A percentile compares a stretch with the other conserved stretches of the same genome.
Conservation (phyloP, 2,113 vertebrate species). For the Forbesichthys agassizii region DNA sequence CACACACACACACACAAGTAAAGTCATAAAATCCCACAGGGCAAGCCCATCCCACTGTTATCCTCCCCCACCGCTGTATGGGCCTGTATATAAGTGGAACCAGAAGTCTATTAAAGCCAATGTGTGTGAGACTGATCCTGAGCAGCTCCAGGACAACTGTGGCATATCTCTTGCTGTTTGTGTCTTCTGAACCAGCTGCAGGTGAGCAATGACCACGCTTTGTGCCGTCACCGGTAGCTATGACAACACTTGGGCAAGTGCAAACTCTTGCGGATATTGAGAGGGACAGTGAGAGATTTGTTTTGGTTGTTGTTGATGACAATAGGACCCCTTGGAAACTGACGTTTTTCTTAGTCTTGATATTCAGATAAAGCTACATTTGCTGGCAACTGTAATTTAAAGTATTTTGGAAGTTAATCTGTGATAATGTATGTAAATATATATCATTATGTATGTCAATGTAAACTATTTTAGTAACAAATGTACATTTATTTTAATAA, state of each 20-base stretch:
- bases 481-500: background rate
- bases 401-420: background rate
- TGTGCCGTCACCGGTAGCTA: too few relatives aligned
- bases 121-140: conserved; percentile 14
- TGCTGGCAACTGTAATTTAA: too few relatives aligned
- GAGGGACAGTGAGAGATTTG: too few relatives aligned
- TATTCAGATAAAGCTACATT: too few relatives aligned
- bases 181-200: conserved; percentile 23
- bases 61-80: conserved; percentile 14
- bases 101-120: conserved; percentile 16
- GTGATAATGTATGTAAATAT: conserved; percentile 1
- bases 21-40: too few relatives aligned
- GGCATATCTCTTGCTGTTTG: background rate
- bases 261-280: too few relatives aligned
- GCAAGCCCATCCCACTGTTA: too few relatives aligned
- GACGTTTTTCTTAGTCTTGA: too few relatives aligned
- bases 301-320: too few relatives aligned
- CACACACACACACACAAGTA: background rate
- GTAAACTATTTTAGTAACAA: background rate
- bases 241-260: too few relatives aligned
- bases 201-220: background rate
- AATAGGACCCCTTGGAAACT: too few relatives aligned
- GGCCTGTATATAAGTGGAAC: conserved; percentile 58
- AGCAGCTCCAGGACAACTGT: conserved; percentile 31
- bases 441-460: too few relatives aligned